phyloP scores from a whole-genome alignment of 2,113 vertebrate species.

The Pteropus alecto region DNA sequence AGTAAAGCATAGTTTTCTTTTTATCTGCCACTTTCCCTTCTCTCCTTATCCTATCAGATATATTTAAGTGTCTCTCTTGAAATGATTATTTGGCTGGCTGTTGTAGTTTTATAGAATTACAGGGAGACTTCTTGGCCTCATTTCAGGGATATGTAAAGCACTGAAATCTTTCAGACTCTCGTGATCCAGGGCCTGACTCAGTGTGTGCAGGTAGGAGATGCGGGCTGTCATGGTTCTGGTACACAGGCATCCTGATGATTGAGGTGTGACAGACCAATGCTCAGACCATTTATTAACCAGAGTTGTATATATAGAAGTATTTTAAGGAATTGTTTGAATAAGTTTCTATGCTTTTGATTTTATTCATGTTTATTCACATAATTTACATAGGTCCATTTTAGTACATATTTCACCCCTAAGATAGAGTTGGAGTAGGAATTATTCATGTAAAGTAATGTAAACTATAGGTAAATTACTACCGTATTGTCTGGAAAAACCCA shows the following conservation, averaged over 20 bases:
- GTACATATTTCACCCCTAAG: neutral
- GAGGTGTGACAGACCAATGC: neutral
- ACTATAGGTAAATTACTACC: neutral
- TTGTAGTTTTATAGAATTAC: neutral
- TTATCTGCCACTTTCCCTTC: neutral
- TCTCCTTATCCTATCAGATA: neutral
- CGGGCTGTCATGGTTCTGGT: neutral
- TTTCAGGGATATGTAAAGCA: neutral
- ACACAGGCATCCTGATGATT: neutral
- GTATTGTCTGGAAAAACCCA: neutral
- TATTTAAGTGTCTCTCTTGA: neutral
- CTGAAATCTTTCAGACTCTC: neutral
- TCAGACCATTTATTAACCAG: neutral
- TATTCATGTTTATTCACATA: neutral
- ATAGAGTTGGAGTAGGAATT: neutral
- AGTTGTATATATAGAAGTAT: neutral
- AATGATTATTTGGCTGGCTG: neutral
- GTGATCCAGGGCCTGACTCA: neutral
- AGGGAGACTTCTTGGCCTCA: neutral
- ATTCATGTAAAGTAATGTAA: slow-evolving; percentile 20
- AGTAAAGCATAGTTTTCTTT: slow-evolving; percentile 25
- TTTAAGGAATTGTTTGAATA: neutral
- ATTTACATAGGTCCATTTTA: neutral
- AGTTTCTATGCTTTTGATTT: neutral
- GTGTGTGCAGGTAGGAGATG: neutral